Base-by-base conservation (phyloP, 2,797 vertebrate species). In the Ceryle rudis region DNA sequence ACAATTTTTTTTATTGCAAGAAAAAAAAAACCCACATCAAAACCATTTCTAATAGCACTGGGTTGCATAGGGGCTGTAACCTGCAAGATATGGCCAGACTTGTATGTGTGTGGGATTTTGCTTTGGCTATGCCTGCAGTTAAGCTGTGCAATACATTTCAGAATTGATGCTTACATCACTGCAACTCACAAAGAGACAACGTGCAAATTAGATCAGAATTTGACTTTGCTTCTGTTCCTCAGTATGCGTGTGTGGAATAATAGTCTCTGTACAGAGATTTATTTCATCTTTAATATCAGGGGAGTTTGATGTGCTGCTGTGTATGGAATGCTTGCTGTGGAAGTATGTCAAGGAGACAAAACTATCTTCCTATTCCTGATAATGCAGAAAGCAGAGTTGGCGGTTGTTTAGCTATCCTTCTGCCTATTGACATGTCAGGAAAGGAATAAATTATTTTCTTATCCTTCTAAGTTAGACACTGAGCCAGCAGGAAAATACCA, bases 341-440 rank as follows among this genome's bases (percentile, higher is more conserved):
- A 96, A 88, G 57, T 94, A 87, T 90, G 91, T 96, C 91, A 93
- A 86, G 81, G 94, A 93, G 89, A 91, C 65, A 91, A 80, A 91
- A 25, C 46, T 77, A 51, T 79, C 51, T 41, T 47, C 49, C 64
- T 77, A 28, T 82, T 92, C 81, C 60, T 90, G 51, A 64, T 90
- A 89, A 82, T 33, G 26, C 64, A 89, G 78, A 80, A 86, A 95
- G 55, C 35, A 23, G 39, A 66, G 52, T 66, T 41, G 72, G 7
- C 41, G 16, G 39, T 49, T 75, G 15, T 92, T 92, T 49, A 35
- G 78, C 73, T 70, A 64, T 55, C 58, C 44, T 91, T 77, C 78
- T 90, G 60, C 52, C 47, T 61, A 44, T 55, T 35, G 55, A 42
- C 55, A 15, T 60, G 31, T 28, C 51, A 55, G 69, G 47, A 80